Evolutionary conservation across 2,113 vertebrate genomes (phyloP), one percentile per base, ranked within the genome.

Genomic region (Paradisaea rubra): DNA sequence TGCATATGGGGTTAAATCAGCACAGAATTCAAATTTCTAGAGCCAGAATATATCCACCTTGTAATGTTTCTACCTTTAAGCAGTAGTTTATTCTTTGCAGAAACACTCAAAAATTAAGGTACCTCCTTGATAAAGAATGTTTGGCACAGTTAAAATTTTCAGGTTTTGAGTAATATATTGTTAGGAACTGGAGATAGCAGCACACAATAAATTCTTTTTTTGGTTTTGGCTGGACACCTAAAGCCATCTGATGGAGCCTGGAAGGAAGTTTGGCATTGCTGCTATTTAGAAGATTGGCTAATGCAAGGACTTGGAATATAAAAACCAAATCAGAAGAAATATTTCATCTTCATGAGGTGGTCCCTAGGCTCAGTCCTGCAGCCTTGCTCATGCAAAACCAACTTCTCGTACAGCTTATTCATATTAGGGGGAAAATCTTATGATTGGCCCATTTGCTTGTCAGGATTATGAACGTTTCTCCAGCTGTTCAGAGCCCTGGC

Each of bases 111-210:
- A 93, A 87, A 80, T 93, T 54, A 87, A 97, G 91, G 88, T 97
- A 92, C 92, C 88, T 97, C 93, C 97, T 96, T 96, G 91, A 95
- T 91, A 94, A 97, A 94, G 88, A 97, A 97, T 97, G 88, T 91
- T 97, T 98, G 96, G 96, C 97, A 96, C 86, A 86, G 94, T 63
- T 70, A 86, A 92, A 90, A 79, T 94, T 89, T 95, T 78, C 89
- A 91, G 74, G 35, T 91, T 96, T 95, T 94, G 88, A 96, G 78
- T 94, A 93, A 95, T 92, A 56, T 81, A 92, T 93, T 93, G 35
- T 91, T 85, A 97, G 85, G 66, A 86, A 64, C 92, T 95, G 85
- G 88, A 96, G 96, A 96, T 88, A 97, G 71, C 49, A 76, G 88
- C 94, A 87, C 59, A 50, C 47, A 86, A 83, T 97, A 94, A 91